Base-by-base conservation (phyloP, 2,888 invertebrate species). In the Loripinus fragilis region DNA sequence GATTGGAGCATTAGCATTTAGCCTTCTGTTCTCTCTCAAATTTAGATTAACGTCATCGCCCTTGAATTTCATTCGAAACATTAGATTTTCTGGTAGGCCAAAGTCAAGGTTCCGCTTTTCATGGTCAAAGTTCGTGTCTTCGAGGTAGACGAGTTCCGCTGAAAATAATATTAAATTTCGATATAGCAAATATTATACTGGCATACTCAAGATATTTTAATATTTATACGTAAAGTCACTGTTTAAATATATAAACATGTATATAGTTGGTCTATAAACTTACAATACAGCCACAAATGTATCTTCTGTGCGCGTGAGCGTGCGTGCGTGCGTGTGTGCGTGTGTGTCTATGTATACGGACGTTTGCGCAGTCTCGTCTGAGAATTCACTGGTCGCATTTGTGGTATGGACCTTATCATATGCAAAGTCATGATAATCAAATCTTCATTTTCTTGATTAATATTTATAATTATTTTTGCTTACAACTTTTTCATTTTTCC, bases 1-100 rank as follows among this genome's bases (percentile, higher is more conserved):
- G 67, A 67, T 67, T 25, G 67, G 67, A 3, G 67, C 67, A 23
- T 67, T 41, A 10, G 67, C 42, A 25, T 67, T 67, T 12, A 67
- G 23, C 2, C 45, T 41, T 45, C 28, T 42, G 67, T 67, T 67
- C 42, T 67, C 67, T 20, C 25, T 20, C 7, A 67, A 28, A 28
- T 67, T 67, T 25, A 67, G 42, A 28, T 2, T 8, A 2, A 45
- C 45, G 2, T 23, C 20, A 23, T 45, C 20, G 2, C 45, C 42
- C 2, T 1, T 2, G 17, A 42, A 23, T 1, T 1, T 3, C 17
- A 67, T 10, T n/a, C 42, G 38, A 33, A 67, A 67, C 41, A 42
- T 1, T 12, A 67, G 25, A 17, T 20, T 67, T 15, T 41, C 41
- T 2, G 38, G n/a, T 3, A 67, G 67, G 3, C 67, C 67, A 20